These are phyloP conservation scores for Ormyrus thymus DNA, from an alignment of 2,888 invertebrate species.

Conservation along the genomic window DNA sequence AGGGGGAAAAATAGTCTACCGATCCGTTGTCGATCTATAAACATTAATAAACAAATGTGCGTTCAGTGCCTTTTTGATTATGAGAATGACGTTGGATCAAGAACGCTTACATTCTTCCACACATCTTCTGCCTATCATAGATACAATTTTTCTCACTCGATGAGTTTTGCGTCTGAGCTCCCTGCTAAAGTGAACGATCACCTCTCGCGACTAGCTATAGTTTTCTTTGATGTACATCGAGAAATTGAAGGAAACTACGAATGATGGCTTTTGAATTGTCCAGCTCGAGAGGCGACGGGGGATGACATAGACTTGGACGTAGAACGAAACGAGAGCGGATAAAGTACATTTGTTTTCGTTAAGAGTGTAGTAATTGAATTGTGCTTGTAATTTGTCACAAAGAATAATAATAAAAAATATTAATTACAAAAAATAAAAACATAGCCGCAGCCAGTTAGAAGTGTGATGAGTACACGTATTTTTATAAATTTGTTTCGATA, in stretches of 20 bases:
- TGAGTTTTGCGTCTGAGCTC: slow-evolving; percentile 25
- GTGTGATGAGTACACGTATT: slow-evolving; percentile 64
- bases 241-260: background rate
- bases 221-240: slow-evolving; percentile 16
- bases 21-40: slow-evolving; percentile 55
- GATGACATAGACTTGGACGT: background rate
- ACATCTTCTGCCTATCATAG: slow-evolving; percentile 28
- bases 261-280: background rate
- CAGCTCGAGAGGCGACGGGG: background rate
- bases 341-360: slow-evolving; percentile 54
- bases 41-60: slow-evolving; percentile 57
- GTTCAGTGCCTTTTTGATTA: slow-evolving; percentile 69
- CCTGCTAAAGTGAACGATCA: slow-evolving; percentile 23
- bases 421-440: slow-evolving; percentile 54
- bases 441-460: slow-evolving; percentile 59
- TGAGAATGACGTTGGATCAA: slow-evolving; percentile 56
- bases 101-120: slow-evolving; percentile 52
- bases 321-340: background rate
- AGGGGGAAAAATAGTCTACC: slow-evolving; percentile 44
- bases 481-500: slow-evolving; percentile 70
- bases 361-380: slow-evolving; percentile 56
- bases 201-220: background rate
- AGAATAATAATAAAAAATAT: slow-evolving; percentile 37
- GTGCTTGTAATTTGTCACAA: slow-evolving; percentile 53
- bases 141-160: slow-evolving; percentile 16